Base-by-base conservation (phyloP, 1,140 invertebrate genomes). In the Procambarus clarkii region DNA sequence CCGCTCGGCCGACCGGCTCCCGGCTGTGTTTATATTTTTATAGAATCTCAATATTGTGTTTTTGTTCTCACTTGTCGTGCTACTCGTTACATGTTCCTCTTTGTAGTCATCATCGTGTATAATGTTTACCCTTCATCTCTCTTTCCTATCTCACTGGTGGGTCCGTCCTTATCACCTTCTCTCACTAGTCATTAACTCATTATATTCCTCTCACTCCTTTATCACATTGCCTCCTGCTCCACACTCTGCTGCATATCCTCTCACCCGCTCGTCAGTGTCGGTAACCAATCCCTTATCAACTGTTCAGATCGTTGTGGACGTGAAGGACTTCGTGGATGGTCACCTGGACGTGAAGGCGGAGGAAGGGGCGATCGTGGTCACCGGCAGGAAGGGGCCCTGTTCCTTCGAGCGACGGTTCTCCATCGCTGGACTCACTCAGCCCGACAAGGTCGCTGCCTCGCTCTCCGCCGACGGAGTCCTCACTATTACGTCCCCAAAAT, bases 301-400 rank as follows among this genome's bases (percentile, higher is more conserved):
- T 48, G 50, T 1, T 24, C 76, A 92, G 91, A 90, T 93, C 24
- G 90, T 89, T 8, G 48, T 93, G 91, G 92, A 93, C 74, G 92
- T 93, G 71, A 93, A 92, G 91, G 89, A 90, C 54, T 93, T 86
- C 34, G 92, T 54, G 24, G 89, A 93, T 64, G 92, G 82, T 45
- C 64, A 89, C 15, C 88, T 91, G 74, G 92, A 93, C 87, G 86
- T 93, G 76, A 93, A 93, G 86, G 91, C 90, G 11, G 50, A 84
- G 21, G 83, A 86, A 2, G 92, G 91, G 3, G 79, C 82, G 7
- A 45, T 93, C n/a, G 74, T 88, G 48, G 92, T 93, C 46, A 81
- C 77, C 2, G 91, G 92, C 13, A 80, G 86, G 69, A 93, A 92
- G 77, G 92, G 90, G 0, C 77, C 64, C 21, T 54, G 79, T 34